Evolutionary conservation across 2,888 invertebrate genomes (phyloP), one percentile per base, ranked within the genome.

Genomic region (Proisotoma minuta): DNA sequence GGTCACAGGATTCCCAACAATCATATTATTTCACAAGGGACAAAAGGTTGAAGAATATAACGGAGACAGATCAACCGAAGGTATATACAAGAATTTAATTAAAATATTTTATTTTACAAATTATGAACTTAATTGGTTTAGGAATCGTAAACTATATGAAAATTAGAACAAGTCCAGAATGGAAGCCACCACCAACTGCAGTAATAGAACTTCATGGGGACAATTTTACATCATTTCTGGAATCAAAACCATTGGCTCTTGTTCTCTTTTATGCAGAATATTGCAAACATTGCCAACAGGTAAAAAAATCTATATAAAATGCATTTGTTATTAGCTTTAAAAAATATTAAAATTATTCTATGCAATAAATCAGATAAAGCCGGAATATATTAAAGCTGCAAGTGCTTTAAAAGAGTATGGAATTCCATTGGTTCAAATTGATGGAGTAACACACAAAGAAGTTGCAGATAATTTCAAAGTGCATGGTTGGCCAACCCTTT

Each of bases 201-300:
- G 82, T 82, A 12, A 73, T 81, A 56, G 77, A 78, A 27, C 75
- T 84, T 48, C 80, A 80, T 61, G 74, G 65, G 68, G 78, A 78
- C 24, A 82, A 80, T 72, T 83, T 83, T 75, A 78, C 80, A 53
- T 75, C 77, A 1, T 76, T 76, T 60, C 74, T 82, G 26, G 72
- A 75, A 2, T 73, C 77, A 20, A 76, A 79, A 57, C 77, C 78
- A 18, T 74, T 79, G 18, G 77, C 80, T 2, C 76, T 84, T 18
- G 81, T 83, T 4, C 80, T 82, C 69, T 83, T 84, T 74, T 83
- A 82, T 75, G 82, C 83, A 26, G 82, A 82, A n/a, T 82, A 82
- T 80, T 81, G 76, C 65, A 71, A 73, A 52, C 76, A 76, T 63
- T 76, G 76, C 60, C 64, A 74, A 51, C 75, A 75, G 70, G 75